These are phyloP conservation scores for Bos indicus DNA, from an alignment of 2,113 vertebrate species.

Conservation along the genomic window DNA sequence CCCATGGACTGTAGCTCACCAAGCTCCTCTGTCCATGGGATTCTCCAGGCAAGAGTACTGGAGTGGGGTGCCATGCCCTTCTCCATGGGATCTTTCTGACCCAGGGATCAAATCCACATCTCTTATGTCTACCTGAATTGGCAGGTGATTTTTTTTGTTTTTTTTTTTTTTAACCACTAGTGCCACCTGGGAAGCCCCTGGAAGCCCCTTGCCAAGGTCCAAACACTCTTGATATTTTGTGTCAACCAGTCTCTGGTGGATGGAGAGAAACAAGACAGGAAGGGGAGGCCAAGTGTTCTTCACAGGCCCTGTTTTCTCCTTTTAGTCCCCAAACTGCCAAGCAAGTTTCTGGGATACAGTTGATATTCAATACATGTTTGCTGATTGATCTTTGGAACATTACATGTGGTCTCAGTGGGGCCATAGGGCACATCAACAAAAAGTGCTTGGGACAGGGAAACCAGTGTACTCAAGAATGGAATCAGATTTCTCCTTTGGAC, in stretches of 20 bases:
- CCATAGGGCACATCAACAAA: neutral
- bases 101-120: neutral
- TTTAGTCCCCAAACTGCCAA: too few relatives aligned
- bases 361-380: neutral
- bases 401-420: neutral
- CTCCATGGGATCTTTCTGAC: neutral
- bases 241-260: neutral
- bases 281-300: neutral
- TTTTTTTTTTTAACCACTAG: neutral
- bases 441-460: neutral
- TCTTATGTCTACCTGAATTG: neutral
- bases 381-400: neutral
- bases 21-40: neutral
- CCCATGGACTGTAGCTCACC: neutral
- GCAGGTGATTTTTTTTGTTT: neutral
- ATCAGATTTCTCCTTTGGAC: neutral
- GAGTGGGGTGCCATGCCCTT: neutral
- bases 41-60: neutral
- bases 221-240: neutral
- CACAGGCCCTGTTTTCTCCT: neutral
- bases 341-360: neutral
- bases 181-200: neutral
- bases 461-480: neutral
- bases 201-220: neutral
- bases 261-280: neutral